A percentile compares a stretch with the other conserved stretches of the same genome.
phyloP scores from a whole-genome alignment of 2,797 vertebrate genomes.

The Pseudochirops corinnae region DNA sequence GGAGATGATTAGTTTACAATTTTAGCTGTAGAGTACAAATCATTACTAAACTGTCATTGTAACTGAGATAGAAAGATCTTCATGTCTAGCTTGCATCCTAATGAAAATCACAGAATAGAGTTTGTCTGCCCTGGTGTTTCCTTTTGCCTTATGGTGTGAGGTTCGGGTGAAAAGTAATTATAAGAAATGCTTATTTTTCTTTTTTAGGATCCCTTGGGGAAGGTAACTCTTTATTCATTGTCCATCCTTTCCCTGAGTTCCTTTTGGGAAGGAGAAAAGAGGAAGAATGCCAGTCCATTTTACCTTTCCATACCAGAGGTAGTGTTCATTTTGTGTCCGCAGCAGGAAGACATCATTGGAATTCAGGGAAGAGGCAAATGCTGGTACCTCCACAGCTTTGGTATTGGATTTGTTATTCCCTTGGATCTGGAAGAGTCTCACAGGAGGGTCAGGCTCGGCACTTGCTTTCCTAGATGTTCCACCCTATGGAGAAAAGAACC shows the following conservation, averaged over 20 bases:
- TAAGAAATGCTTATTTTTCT: not conserved
- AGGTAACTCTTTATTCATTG: not conserved
- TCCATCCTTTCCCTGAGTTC: not conserved
- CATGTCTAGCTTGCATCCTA: not conserved
- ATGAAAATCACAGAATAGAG: not conserved
- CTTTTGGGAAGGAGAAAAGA: not conserved
- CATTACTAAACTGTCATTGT: not conserved
- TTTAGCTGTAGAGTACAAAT: slow-evolving; percentile 1
- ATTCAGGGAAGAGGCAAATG: slow-evolving; percentile 90
- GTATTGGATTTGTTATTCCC: slow-evolving; percentile 89
- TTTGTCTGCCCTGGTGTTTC: not conserved
- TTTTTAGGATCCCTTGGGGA: not conserved
- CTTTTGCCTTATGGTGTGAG: not conserved
- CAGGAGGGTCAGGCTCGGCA: slow-evolving; percentile 86
- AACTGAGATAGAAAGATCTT: not conserved
- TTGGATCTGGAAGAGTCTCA: slow-evolving; percentile 92
- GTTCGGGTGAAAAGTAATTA: slow-evolving; percentile 2
- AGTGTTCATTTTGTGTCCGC: slow-evolving; percentile 85
- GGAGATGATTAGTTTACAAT: slow-evolving; percentile 8
- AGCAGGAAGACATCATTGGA: slow-evolving; percentile 94
- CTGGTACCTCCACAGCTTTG: slow-evolving; percentile 91
- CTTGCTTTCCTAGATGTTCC: slow-evolving; percentile 90
- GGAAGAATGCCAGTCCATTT: not conserved
- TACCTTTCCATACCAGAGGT: slow-evolving; percentile 95
- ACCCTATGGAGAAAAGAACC: slow-evolving; percentile 83